phyloP scores from a whole-genome alignment of 2,797 vertebrate genomes.

The Dryobates pubescens region DNA sequence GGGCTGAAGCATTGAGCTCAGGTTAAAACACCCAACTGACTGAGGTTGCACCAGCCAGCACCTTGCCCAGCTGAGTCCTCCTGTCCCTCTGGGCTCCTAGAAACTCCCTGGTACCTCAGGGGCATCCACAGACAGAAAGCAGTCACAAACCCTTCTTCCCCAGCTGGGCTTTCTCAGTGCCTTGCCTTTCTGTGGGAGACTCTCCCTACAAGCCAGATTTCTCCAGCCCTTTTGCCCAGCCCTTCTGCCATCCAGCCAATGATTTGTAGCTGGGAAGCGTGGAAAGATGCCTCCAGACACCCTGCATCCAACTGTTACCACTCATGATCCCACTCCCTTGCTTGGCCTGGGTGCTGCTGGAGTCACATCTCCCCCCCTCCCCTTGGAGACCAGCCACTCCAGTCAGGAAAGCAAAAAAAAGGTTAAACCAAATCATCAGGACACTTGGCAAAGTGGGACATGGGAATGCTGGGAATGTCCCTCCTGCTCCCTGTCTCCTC shows the following conservation, averaged over 20 bases:
- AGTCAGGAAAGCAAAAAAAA: not conserved
- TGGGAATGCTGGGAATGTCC: not conserved
- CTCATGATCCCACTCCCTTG: not conserved
- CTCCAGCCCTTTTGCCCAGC: constrained; percentile 24
- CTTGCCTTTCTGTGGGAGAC: constrained; percentile 16
- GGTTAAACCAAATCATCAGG: not conserved
- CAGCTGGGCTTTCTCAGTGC: constrained; percentile 26
- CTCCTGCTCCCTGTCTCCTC: not conserved
- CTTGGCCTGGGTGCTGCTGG: not conserved
- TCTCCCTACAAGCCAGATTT: constrained; percentile 16
- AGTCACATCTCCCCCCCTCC: not conserved
- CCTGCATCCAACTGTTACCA: not conserved
- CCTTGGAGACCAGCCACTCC: not conserved
- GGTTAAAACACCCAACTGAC: not conserved
- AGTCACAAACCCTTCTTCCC: not conserved
- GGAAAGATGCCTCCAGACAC: not conserved
- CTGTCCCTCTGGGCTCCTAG: not conserved
- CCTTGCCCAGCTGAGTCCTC: not conserved
- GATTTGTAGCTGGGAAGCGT: not conserved
- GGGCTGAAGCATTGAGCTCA: not conserved
- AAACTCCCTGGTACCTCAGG: not conserved
- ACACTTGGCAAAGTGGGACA: not conserved
- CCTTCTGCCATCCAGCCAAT: not conserved
- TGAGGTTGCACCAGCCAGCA: constrained; percentile 6
- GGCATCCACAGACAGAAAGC: not conserved